Percentiles rank a stretch among this genome's conserved stretches.
phyloP scores from a whole-genome alignment of 2,797 vertebrate species.

The Loris lydekkerianus region DNA sequence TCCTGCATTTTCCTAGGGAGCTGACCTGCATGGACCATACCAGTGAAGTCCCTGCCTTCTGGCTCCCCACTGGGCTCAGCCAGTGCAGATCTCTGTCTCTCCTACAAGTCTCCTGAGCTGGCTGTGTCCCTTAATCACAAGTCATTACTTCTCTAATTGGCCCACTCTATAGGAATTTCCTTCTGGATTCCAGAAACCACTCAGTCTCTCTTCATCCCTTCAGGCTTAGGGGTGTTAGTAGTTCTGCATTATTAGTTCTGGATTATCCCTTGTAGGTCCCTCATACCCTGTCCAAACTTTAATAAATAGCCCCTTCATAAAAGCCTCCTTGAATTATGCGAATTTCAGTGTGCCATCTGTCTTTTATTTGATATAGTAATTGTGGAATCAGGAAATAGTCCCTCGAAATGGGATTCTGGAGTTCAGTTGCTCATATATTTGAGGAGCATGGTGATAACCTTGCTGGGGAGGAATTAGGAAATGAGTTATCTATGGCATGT shows the following conservation, averaged over 20 bases:
- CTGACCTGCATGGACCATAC: neutral
- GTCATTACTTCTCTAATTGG: neutral
- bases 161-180: neutral
- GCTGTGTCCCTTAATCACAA: neutral
- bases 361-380: conserved; percentile 34
- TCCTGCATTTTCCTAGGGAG: neutral
- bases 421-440: neutral
- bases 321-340: conserved; percentile 27
- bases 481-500: neutral
- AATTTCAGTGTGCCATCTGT: conserved; percentile 66
- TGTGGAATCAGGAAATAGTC: conserved; percentile 41
- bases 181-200: neutral
- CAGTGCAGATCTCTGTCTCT: neutral
- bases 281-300: conserved; percentile 15
- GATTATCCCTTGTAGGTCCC: neutral
- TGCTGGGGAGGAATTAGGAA: neutral
- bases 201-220: neutral
- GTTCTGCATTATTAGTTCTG: conserved; percentile 33
- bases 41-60: neutral
- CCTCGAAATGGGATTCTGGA: conserved; percentile 28
- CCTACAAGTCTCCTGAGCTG: neutral
- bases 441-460: conserved; percentile 5
- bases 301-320: conserved; percentile 32
- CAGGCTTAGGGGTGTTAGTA: neutral
- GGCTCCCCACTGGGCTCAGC: neutral